Conservation (phyloP, 2,888 invertebrate species). For the Tipula vernalis region DNA sequence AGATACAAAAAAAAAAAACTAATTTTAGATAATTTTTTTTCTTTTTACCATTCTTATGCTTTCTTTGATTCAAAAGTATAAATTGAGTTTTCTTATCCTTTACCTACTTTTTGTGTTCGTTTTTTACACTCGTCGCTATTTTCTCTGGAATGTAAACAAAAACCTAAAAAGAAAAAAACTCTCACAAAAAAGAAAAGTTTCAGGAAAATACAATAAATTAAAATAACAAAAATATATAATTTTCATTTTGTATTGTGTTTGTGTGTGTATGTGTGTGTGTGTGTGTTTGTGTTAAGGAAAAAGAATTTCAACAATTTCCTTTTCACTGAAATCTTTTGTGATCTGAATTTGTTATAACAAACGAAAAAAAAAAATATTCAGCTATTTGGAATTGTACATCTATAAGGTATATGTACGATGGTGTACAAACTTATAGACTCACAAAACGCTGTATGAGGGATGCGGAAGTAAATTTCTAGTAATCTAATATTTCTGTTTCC, state of each 20-base stretch:
- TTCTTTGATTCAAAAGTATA: neutral
- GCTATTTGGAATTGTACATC: neutral
- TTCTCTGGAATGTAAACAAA: neutral
- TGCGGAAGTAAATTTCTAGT: neutral
- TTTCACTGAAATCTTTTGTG: neutral
- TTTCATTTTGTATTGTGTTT: neutral
- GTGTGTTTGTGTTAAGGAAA: neutral
- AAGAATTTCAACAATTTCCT: neutral
- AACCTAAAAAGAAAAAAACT: neutral
- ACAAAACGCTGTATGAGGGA: neutral
- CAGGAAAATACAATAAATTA: constrained; percentile 4
- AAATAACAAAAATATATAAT: neutral
- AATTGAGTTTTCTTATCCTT: constrained; percentile 4
- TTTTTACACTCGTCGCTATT: neutral
- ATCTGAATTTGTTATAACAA: neutral
- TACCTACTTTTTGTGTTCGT: neutral
- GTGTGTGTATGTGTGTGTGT: neutral
- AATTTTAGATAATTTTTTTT: neutral
- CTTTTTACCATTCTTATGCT: neutral
- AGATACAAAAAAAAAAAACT: neutral
- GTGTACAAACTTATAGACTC: neutral
- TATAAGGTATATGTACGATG: neutral
- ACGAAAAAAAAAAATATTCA: neutral
- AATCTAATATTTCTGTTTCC: neutral
- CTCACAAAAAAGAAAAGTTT: neutral